Percentiles rank a stretch among this genome's conserved stretches.
Conservation (phyloP, 1,140 invertebrate genomes). For the Eriocheir sinensis region DNA sequence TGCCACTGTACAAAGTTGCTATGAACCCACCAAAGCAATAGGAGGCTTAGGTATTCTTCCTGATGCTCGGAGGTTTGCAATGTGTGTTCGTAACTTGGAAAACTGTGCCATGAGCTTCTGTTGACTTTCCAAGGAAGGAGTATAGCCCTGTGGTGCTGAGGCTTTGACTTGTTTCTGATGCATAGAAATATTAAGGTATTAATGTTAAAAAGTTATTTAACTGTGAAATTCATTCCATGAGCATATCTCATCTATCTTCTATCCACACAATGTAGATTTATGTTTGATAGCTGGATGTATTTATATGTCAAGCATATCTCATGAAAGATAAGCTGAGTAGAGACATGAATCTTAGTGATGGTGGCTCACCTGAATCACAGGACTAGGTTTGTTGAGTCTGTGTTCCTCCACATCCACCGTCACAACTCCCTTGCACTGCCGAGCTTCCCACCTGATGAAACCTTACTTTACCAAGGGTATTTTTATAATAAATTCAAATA, state of each 20-base stretch:
- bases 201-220: not conserved
- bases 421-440: constrained; percentile 55
- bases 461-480: not conserved
- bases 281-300: not conserved
- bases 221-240: not conserved
- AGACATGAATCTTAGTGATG: not conserved
- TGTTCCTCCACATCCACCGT: constrained; percentile 59
- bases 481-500: not conserved
- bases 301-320: not conserved
- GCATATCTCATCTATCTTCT: not conserved
- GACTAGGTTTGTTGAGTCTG: constrained; percentile 52
- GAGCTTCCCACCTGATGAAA: constrained; percentile 58
- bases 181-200: not conserved
- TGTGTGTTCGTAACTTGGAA: constrained; percentile 63
- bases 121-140: constrained; percentile 56
- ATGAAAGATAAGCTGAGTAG: not conserved
- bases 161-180: constrained; percentile 68
- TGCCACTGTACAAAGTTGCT: constrained; percentile 77
- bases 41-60: constrained; percentile 49
- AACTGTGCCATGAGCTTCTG: constrained; percentile 61
- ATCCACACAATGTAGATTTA: not conserved
- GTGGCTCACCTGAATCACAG: constrained; percentile 54
- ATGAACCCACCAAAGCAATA: constrained; percentile 38
- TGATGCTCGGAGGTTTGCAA: constrained; percentile 59
- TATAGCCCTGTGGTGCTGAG: constrained; percentile 49